phyloP scores from a whole-genome alignment of 2,113 vertebrate species.

The Pimephales promelas region DNA sequence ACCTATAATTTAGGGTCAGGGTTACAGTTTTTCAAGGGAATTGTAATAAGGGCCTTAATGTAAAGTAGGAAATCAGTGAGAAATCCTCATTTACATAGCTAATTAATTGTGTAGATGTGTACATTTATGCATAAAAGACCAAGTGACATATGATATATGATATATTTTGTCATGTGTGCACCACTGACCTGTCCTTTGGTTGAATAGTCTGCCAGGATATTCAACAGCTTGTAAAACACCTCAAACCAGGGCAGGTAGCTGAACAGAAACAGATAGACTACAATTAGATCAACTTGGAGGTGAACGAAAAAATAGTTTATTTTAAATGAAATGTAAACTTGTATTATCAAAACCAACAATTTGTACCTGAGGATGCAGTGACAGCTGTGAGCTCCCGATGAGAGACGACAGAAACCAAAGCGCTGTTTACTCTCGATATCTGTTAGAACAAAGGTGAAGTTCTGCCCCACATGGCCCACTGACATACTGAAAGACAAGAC shows the following conservation, averaged over 20 bases:
- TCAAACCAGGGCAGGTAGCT: slow-evolving; percentile 99
- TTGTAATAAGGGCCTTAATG: background rate
- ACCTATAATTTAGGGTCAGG: background rate
- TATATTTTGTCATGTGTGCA: background rate
- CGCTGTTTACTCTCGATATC: slow-evolving; percentile 99
- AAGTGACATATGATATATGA: no score
- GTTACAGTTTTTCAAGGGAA: background rate
- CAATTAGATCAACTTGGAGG: background rate
- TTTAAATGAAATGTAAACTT: background rate
- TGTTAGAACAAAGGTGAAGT: slow-evolving; percentile 98
- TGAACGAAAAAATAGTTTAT: background rate
- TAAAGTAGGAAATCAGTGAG: background rate
- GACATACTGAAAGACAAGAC: slow-evolving; percentile 77
- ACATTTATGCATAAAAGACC: background rate
- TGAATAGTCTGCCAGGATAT: slow-evolving; percentile 92
- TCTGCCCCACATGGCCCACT: slow-evolving; percentile 91
- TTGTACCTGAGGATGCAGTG: slow-evolving; percentile 78
- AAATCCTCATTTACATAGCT: background rate
- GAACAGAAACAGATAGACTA: background rate
- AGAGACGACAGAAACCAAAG: slow-evolving; percentile 97
- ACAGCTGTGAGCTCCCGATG: slow-evolving; percentile 92
- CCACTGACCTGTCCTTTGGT: slow-evolving; percentile 89
- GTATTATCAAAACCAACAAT: background rate
- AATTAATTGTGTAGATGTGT: background rate
- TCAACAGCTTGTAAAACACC: slow-evolving; percentile 96